A percentile compares a stretch with the other conserved stretches of the same genome.
Evolutionary conservation across 2,113 vertebrate species (phyloP).

Genomic region (Urocynchramus pylzowi): DNA sequence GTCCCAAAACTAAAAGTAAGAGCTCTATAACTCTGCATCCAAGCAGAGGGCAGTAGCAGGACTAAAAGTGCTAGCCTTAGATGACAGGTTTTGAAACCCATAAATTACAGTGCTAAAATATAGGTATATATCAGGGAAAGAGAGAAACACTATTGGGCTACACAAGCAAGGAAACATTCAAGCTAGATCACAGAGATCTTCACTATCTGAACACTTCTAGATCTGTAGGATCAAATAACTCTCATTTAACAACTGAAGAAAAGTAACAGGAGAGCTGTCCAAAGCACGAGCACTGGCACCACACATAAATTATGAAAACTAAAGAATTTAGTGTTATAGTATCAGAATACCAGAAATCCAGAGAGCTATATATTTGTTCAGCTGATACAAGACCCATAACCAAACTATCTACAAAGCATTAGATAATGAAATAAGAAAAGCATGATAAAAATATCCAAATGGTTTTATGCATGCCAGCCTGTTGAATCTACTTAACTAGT

Average conservation of each 20-base stretch:
- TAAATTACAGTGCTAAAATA: neutral
- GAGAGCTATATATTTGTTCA: neutral
- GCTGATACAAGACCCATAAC: neutral
- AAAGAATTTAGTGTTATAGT: neutral
- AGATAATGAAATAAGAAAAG: neutral
- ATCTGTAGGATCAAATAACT: neutral
- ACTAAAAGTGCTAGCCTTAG: neutral
- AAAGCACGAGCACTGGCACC: neutral
- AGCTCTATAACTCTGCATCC: neutral
- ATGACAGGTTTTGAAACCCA: neutral
- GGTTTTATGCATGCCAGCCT: neutral
- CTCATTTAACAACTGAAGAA: neutral
- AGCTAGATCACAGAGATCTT: neutral
- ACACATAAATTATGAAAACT: neutral
- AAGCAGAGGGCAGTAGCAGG: neutral
- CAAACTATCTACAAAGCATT: neutral
- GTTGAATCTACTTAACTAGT: neutral
- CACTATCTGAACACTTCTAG: neutral
- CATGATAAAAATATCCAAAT: neutral
- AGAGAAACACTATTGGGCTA: neutral
- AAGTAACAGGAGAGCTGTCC: neutral
- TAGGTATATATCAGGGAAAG: neutral
- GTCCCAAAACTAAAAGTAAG: neutral
- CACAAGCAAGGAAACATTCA: neutral
- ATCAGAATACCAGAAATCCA: neutral